A percentile compares a stretch with the other conserved stretches of the same genome.
Conservation (phyloP, 2,797 vertebrate genomes). For the Scyliorhinus canicula region DNA sequence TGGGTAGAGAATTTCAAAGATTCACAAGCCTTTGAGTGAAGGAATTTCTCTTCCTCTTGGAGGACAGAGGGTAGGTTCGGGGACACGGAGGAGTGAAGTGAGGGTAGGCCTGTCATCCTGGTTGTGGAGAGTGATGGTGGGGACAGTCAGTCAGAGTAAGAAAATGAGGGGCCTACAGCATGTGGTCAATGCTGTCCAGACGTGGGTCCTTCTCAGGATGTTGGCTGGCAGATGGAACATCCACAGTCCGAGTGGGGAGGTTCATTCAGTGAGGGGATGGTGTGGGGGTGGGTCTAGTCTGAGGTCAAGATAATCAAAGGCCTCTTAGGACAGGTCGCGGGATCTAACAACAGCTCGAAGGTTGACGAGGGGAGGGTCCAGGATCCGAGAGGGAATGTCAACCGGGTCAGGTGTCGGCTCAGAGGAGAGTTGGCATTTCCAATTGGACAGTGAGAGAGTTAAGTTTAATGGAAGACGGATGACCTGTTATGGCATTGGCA, state of each 20-base stretch:
- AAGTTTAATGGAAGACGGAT: background rate
- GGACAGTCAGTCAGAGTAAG: background rate
- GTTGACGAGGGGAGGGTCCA: background rate
- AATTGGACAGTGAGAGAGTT: background rate
- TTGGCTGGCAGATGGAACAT: background rate
- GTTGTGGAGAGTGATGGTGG: background rate
- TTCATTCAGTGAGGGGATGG: background rate
- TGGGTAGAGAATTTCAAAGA: no score
- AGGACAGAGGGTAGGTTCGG: no score
- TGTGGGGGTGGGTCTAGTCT: background rate
- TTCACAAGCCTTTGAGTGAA: no score
- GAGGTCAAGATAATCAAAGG: background rate
- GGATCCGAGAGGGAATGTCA: background rate
- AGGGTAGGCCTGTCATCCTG: background rate
- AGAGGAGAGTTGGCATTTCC: background rate
- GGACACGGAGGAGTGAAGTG: background rate
- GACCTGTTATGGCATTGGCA: no score
- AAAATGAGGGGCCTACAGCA: background rate
- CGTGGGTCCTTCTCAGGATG: background rate
- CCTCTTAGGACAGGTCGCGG: no score
- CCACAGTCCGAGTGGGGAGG: no score
- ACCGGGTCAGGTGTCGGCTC: background rate
- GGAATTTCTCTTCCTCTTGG: no score
- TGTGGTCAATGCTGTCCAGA: background rate
- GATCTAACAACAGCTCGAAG: background rate